Conservation (phyloP, 2,113 vertebrate genomes). For the Saimiri boliviensis region DNA sequence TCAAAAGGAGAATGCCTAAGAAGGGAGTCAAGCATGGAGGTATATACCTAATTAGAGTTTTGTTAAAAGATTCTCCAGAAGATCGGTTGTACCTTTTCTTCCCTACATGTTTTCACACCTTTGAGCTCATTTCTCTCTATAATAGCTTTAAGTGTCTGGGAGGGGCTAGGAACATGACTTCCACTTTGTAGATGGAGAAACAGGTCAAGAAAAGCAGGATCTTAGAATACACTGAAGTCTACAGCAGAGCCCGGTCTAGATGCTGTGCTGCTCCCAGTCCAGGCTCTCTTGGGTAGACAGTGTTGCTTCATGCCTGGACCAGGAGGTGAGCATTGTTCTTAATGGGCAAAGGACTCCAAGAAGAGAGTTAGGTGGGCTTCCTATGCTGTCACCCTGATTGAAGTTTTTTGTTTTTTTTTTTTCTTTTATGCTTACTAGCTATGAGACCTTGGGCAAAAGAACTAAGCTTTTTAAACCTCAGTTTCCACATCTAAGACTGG, state of each 20-base stretch:
- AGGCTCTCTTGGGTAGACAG: neutral
- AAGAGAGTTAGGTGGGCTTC: neutral
- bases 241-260: neutral
- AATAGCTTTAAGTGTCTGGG: neutral
- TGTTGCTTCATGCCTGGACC: neutral
- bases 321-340: neutral
- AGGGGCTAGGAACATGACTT: neutral
- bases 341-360: neutral
- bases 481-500: neutral
- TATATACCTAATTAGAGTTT: neutral
- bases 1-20: neutral
- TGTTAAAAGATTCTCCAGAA: neutral
- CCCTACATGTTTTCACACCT: neutral
- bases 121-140: neutral
- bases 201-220: neutral
- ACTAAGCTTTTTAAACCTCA: neutral
- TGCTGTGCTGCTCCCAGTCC: too few species aligned
- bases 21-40: neutral
- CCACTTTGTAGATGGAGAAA: neutral
- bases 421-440: neutral
- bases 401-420: neutral
- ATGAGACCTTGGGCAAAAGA: neutral
- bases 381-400: neutral
- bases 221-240: neutral
- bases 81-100: neutral